A percentile compares a stretch with the other conserved stretches of the same genome.
Conservation (phyloP, 2,797 vertebrate species). For the Pyrocephalus nanus region DNA sequence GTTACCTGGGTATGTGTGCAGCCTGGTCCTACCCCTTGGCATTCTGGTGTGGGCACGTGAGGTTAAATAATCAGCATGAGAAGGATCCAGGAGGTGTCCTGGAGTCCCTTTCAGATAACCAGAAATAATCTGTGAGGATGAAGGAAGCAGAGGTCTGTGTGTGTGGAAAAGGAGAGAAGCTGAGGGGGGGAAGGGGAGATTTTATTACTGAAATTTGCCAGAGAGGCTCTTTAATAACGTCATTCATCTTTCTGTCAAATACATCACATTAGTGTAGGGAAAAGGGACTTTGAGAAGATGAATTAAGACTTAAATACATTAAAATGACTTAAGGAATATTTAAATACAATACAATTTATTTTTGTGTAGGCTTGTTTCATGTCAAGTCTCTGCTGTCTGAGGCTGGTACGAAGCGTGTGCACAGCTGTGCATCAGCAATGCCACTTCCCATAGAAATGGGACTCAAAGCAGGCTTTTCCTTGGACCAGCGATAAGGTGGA, state of each 20-base stretch:
- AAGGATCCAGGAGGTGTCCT: background rate
- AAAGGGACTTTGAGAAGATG: constrained; percentile 76
- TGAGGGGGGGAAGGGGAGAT: background rate
- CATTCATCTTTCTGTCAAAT: constrained; percentile 81
- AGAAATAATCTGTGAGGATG: background rate
- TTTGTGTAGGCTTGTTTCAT: constrained; percentile 41
- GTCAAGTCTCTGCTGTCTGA: background rate
- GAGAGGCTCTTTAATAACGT: constrained; percentile 75
- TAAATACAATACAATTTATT: constrained; percentile 75
- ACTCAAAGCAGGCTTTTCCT: background rate
- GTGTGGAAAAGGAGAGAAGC: background rate
- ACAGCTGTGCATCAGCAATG: background rate
- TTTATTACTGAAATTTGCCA: constrained; percentile 74
- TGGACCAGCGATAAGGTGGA: background rate
- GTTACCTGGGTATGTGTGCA: rapidly evolving
- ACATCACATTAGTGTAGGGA: constrained; percentile 72
- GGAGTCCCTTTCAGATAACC: background rate
- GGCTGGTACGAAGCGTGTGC: background rate
- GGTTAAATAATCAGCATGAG: background rate
- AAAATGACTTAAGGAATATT: constrained; percentile 77
- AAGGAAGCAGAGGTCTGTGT: background rate
- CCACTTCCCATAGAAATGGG: background rate
- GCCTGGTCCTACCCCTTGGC: background rate
- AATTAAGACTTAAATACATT: constrained; percentile 80
- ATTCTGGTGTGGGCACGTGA: rapidly evolving